Percentiles rank a stretch among this genome's conserved stretches.
These are phyloP conservation scores for Jaculus jaculus DNA, from an alignment of 2,113 vertebrate genomes.

Conservation along the genomic window DNA sequence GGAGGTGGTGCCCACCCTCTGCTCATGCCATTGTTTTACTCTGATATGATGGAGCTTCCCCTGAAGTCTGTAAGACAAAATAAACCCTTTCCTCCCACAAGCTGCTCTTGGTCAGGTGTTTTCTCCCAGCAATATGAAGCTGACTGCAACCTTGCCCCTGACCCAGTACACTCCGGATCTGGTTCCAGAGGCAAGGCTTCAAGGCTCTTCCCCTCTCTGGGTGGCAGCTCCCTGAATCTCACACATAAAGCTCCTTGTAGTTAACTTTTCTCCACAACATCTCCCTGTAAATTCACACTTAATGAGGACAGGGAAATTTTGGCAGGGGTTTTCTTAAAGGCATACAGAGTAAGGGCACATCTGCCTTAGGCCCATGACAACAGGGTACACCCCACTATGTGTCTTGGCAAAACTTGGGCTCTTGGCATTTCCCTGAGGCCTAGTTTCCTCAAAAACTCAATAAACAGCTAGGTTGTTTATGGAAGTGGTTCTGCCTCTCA, in stretches of 20 bases:
- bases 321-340: slow-evolving; percentile 36
- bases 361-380: neutral
- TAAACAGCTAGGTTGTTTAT: slow-evolving; percentile 47
- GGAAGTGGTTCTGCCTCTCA: neutral
- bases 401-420: neutral
- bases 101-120: no score
- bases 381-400: neutral
- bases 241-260: slow-evolving; percentile 25
- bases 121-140: neutral
- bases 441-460: slow-evolving; percentile 24
- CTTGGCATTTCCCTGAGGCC: slow-evolving; percentile 24
- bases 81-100: no score
- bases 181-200: neutral
- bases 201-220: slow-evolving; percentile 23
- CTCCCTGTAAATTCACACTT: slow-evolving; percentile 34
- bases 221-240: slow-evolving; percentile 12
- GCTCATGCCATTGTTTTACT: no score
- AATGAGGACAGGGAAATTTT: slow-evolving; percentile 43
- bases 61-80: no score
- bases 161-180: neutral
- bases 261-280: slow-evolving; percentile 46
- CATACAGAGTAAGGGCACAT: neutral
- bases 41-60: no score
- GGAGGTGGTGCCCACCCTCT: no score
- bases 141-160: neutral